A percentile compares a stretch with the other conserved stretches of the same genome.
These are phyloP conservation scores for Palythoa caribaeorum DNA, from an alignment of 92 coral and sea anemone species.

Conservation along the genomic window DNA sequence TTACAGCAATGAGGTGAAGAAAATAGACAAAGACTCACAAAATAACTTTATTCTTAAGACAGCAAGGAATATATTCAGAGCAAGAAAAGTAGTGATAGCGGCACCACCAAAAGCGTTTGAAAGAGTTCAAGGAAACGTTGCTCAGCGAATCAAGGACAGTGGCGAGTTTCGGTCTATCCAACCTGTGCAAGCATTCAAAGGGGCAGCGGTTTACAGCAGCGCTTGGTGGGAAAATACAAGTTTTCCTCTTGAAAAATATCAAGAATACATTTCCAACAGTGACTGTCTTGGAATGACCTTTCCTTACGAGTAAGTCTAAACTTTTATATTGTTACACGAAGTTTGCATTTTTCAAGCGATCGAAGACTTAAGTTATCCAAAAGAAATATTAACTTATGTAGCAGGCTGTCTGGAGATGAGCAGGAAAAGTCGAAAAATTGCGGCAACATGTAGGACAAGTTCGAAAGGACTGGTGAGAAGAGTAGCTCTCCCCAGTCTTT, in stretches of 20 bases:
- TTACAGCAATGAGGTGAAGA: neutral
- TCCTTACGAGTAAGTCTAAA: slow-evolving; percentile 72
- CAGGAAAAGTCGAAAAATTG: too few relatives aligned
- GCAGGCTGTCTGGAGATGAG: too few relatives aligned
- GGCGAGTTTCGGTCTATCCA: slow-evolving; percentile 73
- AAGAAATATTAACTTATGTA: too few relatives aligned
- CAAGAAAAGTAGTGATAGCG: slow-evolving; percentile 67
- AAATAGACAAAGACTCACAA: neutral
- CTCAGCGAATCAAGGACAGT: slow-evolving; percentile 58
- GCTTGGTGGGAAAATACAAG: slow-evolving; percentile 80
- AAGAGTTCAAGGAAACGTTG: slow-evolving; percentile 60
- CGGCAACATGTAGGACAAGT: too few relatives aligned
- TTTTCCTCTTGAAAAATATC: slow-evolving; percentile 57
- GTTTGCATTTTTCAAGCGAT: too few relatives aligned
- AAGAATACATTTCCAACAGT: slow-evolving; percentile 73
- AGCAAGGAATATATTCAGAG: slow-evolving; percentile 40
- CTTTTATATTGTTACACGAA: neutral
- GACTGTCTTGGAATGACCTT: slow-evolving; percentile 80
- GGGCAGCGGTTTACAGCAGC: slow-evolving; percentile 76
- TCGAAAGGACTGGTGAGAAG: too few relatives aligned
- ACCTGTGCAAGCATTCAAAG: slow-evolving; percentile 79
- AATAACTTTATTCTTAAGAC: slow-evolving; percentile 40
- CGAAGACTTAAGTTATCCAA: too few relatives aligned
- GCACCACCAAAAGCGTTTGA: slow-evolving; percentile 72
- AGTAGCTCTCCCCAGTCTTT: too few relatives aligned